Percentiles rank a stretch among this genome's conserved stretches.
These are phyloP conservation scores for Meloidogyne floridensis DNA, from an alignment of 1,140 invertebrate genomes.

Conservation along the genomic window DNA sequence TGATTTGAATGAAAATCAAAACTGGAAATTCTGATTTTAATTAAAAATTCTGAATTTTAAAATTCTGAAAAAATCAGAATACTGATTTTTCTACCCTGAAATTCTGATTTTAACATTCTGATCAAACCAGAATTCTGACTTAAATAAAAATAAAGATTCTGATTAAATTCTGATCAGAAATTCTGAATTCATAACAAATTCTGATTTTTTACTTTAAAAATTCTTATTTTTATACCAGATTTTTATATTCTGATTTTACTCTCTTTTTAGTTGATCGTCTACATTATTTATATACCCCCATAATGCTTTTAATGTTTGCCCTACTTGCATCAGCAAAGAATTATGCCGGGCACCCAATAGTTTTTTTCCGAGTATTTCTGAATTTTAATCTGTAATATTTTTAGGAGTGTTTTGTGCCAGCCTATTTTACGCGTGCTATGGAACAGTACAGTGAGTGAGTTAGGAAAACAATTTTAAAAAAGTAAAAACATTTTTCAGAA, in stretches of 20 bases:
- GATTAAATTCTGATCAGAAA: too few relatives aligned
- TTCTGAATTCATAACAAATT: too few relatives aligned
- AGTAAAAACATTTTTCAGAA: constrained; percentile 28
- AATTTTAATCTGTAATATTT: too few relatives aligned
- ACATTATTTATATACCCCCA: constrained; percentile 70
- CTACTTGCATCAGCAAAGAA: constrained; percentile 69
- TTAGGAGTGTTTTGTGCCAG: constrained; percentile 66
- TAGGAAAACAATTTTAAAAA: constrained; percentile 11
- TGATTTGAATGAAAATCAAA: too few relatives aligned
- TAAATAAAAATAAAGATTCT: not conserved
- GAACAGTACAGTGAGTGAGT: constrained; percentile 66
- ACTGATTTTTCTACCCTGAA: too few relatives aligned
- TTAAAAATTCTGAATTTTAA: too few relatives aligned
- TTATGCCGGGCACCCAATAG: constrained; percentile 70
- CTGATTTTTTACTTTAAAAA: too few relatives aligned
- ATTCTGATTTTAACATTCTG: too few relatives aligned
- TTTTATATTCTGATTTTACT: constrained; percentile 37
- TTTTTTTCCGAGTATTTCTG: too few relatives aligned
- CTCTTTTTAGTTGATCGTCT: constrained; percentile 67
- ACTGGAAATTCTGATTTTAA: not conserved
- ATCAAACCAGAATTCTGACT: not conserved
- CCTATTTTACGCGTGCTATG: constrained; percentile 69
- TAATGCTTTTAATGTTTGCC: constrained; percentile 69
- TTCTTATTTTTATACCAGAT: not conserved
- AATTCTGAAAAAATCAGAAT: too few relatives aligned